Evolutionary conservation across 2,888 invertebrate genomes (phyloP).

Genomic region (Nomada hirtipes): DNA sequence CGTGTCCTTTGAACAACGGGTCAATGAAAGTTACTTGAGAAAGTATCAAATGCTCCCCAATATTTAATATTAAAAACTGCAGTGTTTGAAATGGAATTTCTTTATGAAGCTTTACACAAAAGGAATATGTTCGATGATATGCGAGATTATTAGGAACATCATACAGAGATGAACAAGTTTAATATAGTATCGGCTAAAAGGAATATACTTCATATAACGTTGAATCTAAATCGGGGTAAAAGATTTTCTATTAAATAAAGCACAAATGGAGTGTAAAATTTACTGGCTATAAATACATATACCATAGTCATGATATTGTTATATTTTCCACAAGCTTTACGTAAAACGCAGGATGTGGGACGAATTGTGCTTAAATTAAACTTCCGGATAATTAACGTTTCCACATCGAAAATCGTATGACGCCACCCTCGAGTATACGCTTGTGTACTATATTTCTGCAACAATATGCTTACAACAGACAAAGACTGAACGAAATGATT

Average conservation of each 20-base stretch:
- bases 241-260: constrained; percentile 11
- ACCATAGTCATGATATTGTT: not conserved
- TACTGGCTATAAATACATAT: constrained; percentile 5
- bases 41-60: not conserved
- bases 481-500: constrained; percentile 4
- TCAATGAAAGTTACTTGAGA: not conserved
- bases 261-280: constrained; percentile 1
- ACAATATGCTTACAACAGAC: not conserved
- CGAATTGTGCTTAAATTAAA: constrained; percentile 21
- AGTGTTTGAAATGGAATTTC: not conserved
- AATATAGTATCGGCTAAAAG: too few species aligned
- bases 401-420: constrained; percentile 12
- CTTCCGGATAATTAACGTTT: constrained; percentile 18
- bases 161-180: too few species aligned
- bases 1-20: too few species aligned
- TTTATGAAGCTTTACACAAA: not conserved
- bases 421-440: not conserved
- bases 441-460: not conserved
- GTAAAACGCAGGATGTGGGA: not conserved
- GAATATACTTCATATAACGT: not conserved
- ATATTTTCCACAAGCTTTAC: constrained; percentile 7
- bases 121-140: not conserved
- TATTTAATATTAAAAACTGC: not conserved
- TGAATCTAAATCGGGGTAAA: not conserved
- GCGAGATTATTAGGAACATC: too few species aligned